Conservation (phyloP, 2,113 vertebrate species). For the Glareola pratincola region DNA sequence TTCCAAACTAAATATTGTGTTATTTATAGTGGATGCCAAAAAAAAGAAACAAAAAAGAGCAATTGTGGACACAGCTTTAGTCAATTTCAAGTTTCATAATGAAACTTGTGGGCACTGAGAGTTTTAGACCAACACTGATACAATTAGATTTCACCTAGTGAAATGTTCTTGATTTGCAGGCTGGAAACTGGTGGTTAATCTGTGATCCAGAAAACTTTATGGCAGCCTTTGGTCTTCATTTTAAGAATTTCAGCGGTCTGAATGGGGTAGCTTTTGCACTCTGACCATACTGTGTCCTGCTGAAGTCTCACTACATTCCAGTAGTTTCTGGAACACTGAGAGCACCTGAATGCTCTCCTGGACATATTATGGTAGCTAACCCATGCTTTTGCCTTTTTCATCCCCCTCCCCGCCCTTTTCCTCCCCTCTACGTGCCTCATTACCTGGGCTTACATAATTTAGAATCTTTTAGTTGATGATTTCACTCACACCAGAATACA, state of each 20-base stretch:
- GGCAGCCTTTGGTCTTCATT: background rate
- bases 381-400: rapidly evolving
- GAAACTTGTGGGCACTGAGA: background rate
- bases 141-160: background rate
- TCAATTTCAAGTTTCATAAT: background rate
- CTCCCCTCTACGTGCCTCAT: background rate
- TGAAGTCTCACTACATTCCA: background rate
- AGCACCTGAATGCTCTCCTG: background rate
- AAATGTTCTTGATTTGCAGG: background rate
- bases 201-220: background rate
- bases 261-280: background rate
- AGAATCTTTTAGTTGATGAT: background rate
- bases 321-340: background rate
- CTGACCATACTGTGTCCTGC: background rate
- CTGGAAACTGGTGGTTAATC: background rate
- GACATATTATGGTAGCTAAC: background rate
- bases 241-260: background rate
- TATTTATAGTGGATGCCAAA: background rate
- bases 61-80: background rate
- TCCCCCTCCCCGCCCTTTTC: no score
- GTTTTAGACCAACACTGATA: background rate
- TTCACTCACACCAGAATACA: background rate
- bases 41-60: background rate
- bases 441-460: background rate
- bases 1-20: background rate